Conservation (phyloP, 2,113 vertebrate species). For the Vulpes ferrilata region DNA sequence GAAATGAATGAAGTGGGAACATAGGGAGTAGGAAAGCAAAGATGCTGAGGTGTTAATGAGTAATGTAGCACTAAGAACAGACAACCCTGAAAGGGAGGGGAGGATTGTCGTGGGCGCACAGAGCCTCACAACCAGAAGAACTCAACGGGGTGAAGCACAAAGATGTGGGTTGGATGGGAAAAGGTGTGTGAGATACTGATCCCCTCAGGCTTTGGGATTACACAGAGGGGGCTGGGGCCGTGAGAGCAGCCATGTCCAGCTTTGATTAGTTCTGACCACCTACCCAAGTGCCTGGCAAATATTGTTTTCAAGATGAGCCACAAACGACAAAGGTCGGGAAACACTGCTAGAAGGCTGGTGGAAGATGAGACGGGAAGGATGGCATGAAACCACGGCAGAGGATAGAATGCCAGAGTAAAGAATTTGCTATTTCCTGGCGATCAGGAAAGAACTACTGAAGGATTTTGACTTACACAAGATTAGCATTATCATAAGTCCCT, state of each 20-base stretch:
- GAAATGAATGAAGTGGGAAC: not conserved
- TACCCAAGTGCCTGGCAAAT: not conserved
- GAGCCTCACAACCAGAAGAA: not conserved
- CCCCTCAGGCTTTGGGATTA: not conserved
- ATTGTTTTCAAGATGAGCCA: not conserved
- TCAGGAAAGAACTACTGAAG: not conserved
- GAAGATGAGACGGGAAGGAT: not conserved
- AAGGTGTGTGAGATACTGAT: not conserved
- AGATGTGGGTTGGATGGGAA: not conserved
- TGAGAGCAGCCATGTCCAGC: not conserved
- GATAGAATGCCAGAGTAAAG: not conserved
- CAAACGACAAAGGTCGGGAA: not conserved
- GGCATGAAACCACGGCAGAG: not conserved
- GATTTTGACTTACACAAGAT: not conserved
- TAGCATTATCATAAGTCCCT: not conserved
- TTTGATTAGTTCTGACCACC: not conserved
- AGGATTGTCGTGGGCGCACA: not conserved
- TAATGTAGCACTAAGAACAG: not conserved
- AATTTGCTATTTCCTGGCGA: not conserved
- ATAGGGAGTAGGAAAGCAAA: not conserved
- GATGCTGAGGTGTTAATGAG: not conserved
- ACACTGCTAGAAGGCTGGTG: not conserved
- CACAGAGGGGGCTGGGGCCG: not conserved
- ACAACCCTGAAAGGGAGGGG: not conserved
- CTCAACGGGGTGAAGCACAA: not conserved